Evolutionary conservation across 2,113 vertebrate species (phyloP), one percentile per base, ranked within the genome.

Genomic region (Mystacornis crossleyi): DNA sequence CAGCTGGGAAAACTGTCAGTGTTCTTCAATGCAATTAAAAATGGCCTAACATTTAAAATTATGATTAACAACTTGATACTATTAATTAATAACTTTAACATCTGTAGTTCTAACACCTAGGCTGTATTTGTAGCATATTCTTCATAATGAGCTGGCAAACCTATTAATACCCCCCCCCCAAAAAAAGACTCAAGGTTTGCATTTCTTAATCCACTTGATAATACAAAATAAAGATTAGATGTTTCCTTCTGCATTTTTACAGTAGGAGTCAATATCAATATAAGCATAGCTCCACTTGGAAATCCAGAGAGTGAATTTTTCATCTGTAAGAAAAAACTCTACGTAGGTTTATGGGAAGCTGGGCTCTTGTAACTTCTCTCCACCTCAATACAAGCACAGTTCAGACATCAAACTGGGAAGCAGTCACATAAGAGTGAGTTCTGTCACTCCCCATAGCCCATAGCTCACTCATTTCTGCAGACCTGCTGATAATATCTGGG

Each of bases 351-450:
- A 33, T 34, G 40, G 24, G 12, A 51, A 72, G 6, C 12, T 64
- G 12, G 8, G 20, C 8, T 72, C 8, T 34, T 66, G 17, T 43
- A 70, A 38, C 36, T 78, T 74, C 14, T 51, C 16, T 70, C 54
- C 13, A n/a, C 14, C 6, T 40, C 57, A 66, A 51, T n/a, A 24
- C 23, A 67, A 38, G 34, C 54, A 79, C 16, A 88, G 13, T 18
- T 84, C 45, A 74, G 42, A 43, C 12, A 18, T 21, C 34, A 50
- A 61, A 42, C 45, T 53, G 25, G 38, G 29, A 21, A 78, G 36
- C 28, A 51, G 40, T 6, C 2, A 0, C 3, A 0, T 6, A 20
- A 34, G 18, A 69, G 9, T 4, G 10, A 80, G 5, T 4, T 43
- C 11, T 80, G 45, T 66, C 54, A 18, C 34, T 62, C 33, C 34